Evolutionary conservation across 2,113 vertebrate genomes (phyloP), one percentile per base, ranked within the genome.

Genomic region (Eubucco bourcierii): DNA sequence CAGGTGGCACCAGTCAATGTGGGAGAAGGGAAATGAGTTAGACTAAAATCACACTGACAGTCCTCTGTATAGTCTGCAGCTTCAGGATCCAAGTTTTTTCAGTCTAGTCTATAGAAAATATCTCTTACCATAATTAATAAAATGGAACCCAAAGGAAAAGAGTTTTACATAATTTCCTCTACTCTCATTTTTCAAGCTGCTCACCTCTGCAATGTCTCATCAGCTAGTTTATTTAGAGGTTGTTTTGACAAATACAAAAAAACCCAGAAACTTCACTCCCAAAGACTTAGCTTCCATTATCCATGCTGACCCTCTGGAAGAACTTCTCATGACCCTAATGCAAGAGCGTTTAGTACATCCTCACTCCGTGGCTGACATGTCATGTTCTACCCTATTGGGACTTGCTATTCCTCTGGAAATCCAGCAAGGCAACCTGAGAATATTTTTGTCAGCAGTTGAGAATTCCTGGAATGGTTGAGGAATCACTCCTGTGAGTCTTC

Each of bases 351-450:
- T 6, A 33, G 24, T 5, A 19, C 28, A 13, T 34, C 60, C 37
- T 19, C 46, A 7, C 2, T 23, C 60, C 23, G 0, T 0, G 5
- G 58, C 34, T 2, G 5, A 21, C 5, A 2, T 1, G 14, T 29
- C 10, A 2, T 11, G 16, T 14, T 34, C 59, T 21, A 25, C 23
- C 13, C 19, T 25, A 4, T 2, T 11, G 9, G 9, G 31, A 44
- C 16, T 27, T 25, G 8, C 16, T 52, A 2, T 28, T 55, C 6
- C 66, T 37, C 47, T 29, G 47, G 9, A 67, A 47, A 39, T 77
- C 71, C 9, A 71, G n/a, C 50, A 60, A 80, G 44, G 29, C 44
- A 67, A 39, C 27, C 15, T 2, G 1, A n/a, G 13, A 80, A 11
- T 17, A 13, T n/a, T 52, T 66, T 58, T 33, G 31, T 50, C 2